Percentiles rank a stretch among this genome's conserved stretches.
phyloP scores from a whole-genome alignment of 2,113 vertebrate genomes.

The Smithornis capensis region DNA sequence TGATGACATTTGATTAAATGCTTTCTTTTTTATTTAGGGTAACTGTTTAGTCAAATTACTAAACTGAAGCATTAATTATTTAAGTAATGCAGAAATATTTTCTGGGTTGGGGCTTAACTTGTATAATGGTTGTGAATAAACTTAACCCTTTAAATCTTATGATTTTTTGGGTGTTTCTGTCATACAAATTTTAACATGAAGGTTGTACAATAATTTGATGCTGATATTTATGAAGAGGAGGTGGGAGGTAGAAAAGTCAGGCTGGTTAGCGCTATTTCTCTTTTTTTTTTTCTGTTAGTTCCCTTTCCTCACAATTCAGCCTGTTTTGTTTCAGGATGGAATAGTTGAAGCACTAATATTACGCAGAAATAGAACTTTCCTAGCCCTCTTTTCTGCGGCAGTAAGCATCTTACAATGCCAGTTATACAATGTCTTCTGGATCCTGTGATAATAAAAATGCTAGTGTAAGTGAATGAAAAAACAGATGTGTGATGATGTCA shows the following conservation, averaged over 20 bases:
- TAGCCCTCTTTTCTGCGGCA: background rate
- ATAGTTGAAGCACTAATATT: background rate
- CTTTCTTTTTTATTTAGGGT: background rate
- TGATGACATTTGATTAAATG: background rate
- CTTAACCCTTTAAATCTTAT: background rate
- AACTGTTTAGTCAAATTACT: background rate
- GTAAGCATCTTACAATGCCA: background rate
- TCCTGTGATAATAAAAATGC: constrained; percentile 28
- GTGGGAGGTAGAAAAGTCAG: background rate
- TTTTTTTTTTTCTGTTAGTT: background rate
- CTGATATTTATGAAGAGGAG: background rate
- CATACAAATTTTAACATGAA: background rate
- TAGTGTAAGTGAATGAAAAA: constrained; percentile 27
- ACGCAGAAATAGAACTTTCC: background rate
- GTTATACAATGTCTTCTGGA: background rate
- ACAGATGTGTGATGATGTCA: constrained; percentile 53
- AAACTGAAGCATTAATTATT: background rate
- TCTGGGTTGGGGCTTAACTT: background rate
- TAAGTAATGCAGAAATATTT: background rate
- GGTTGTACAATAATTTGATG: background rate
- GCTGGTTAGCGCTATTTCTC: background rate
- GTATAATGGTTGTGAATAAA: background rate
- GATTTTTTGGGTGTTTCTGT: background rate
- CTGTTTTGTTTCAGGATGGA: background rate
- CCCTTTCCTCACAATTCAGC: background rate